Evolutionary conservation across 2,888 invertebrate species (phyloP), one percentile per base, ranked within the genome.

Genomic region (Parnassius smintheus): DNA sequence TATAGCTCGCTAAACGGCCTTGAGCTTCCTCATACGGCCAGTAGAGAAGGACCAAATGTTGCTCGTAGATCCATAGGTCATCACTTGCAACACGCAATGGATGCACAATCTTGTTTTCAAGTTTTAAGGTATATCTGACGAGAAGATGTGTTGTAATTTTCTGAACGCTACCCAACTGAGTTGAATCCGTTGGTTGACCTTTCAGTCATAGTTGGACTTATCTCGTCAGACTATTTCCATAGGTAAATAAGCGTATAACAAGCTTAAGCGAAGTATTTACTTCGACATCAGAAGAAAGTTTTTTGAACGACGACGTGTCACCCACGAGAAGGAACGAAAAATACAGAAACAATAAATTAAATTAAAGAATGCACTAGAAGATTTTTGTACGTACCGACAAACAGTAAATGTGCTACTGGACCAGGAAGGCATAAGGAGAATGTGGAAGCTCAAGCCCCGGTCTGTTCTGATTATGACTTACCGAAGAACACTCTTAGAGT

Each of bases 221-320:
- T 18, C 18, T 18, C 1, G 18, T 18, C 18, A 18, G 18, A 18
- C 18, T 18, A 18, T 18, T 18, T 18, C 1, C 18, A 18, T 1
- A 18, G 18, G 18, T 18, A 18, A 18, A 18, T 18, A 18, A 1
- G 18, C 18, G 18, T 18, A 18, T 91, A 9, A 74, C 91, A 35
- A 91, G 87, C 63, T 76, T 88, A 2, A 91, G 90, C 75, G 87
- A 90, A 68, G 89, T 89, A 0, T 91, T 91, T 69, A 90, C 91
- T 9, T 88, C 90, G 1, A 91, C 91, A 2, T 91, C 91, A n/a
- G 91, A 91, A 66, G 91, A 91, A 65, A 91, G 91, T 66, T 70
- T 89, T 44, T 85, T 86, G 1, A 84, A 85, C 66, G 88, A 86
- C n/a, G 90, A 91, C 63, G 88, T 85, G 25, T 70, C 79, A 1